Base-by-base conservation (phyloP, 2,888 invertebrate species). In the Amphimallon solstitiale region DNA sequence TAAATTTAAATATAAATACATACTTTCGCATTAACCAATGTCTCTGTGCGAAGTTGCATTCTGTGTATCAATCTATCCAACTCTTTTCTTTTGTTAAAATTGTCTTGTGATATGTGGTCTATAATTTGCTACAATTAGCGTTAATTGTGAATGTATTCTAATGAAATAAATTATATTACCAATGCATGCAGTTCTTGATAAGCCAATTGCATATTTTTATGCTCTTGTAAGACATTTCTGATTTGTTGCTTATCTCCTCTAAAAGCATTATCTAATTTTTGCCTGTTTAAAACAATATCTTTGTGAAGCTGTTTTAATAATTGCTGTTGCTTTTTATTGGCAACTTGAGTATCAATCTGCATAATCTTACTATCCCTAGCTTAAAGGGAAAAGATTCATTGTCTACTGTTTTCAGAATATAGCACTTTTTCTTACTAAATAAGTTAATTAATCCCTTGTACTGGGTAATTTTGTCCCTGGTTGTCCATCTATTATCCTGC, bases 361-460 rank as follows among this genome's bases (percentile, higher is more conserved):
- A 87, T 86, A 56, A 89, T 86, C 76, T 86, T 87, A 61, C 86
- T 85, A 71, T 90, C 89, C 14, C 89, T 84, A 60, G 85, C 89
- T 89, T 48, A 29, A 12, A 38, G 29, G 21, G 38, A 46, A 38
- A 23, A 29, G 10, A 14, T 15, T 40, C n/a, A 46, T 19, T 45
- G 46, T 19, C n/a, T 43, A 35, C 12, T 54, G 37, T 43, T 17
- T 37, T 1, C n/a, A 17, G 29, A 2, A 51, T 17, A 38, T n/a
- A 9, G 38, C 29, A 45, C 15, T 12, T 17, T 14, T 45, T 77
- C 81, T 82, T 80, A 89, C 90, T 88, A 73, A 88, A 86, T 62
- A 90, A 81, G 76, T 87, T 88, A 34, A 89, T 85, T 34, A 90
- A 82, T 17, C 89, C 89, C 49, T 89, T 85, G 72, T 89, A 90